phyloP scores from a whole-genome alignment of 2,888 invertebrate genomes.

The Synanthedon myopaeformis region DNA sequence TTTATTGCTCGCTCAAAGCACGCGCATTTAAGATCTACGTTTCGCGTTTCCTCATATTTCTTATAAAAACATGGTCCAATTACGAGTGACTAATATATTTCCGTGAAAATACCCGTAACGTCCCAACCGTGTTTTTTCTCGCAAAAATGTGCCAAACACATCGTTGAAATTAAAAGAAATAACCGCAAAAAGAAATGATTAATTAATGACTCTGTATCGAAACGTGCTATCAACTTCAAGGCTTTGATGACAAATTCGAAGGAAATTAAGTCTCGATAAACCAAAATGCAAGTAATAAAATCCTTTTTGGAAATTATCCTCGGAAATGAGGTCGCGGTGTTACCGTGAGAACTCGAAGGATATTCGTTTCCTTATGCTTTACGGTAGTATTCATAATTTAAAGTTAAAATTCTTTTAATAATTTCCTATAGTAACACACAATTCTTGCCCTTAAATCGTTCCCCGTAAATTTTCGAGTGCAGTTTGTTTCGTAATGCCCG shows the following conservation, averaged over 20 bases:
- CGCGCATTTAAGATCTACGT: not conserved
- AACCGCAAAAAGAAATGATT: not conserved
- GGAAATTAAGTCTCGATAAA: not conserved
- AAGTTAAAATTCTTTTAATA: not conserved
- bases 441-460: constrained; percentile 30
- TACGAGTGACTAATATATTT: constrained; percentile 31
- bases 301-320: not conserved
- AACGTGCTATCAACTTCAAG: not conserved
- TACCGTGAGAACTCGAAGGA: not conserved
- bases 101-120: constrained; percentile 21
- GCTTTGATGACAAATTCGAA: not conserved
- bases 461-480: constrained; percentile 28
- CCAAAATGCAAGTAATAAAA: not conserved
- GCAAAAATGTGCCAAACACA: not conserved
- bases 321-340: constrained; percentile 2
- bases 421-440: not conserved
- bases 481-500: constrained; percentile 37
- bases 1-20: not conserved
- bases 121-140: not conserved
- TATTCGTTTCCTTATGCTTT: not conserved
- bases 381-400: no score
- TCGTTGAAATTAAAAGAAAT: not conserved
- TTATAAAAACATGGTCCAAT: constrained; percentile 15
- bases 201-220: not conserved
- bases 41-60: not conserved